Conservation (phyloP, 2,797 vertebrate genomes). For the Pseudopleuronectes americanus region DNA sequence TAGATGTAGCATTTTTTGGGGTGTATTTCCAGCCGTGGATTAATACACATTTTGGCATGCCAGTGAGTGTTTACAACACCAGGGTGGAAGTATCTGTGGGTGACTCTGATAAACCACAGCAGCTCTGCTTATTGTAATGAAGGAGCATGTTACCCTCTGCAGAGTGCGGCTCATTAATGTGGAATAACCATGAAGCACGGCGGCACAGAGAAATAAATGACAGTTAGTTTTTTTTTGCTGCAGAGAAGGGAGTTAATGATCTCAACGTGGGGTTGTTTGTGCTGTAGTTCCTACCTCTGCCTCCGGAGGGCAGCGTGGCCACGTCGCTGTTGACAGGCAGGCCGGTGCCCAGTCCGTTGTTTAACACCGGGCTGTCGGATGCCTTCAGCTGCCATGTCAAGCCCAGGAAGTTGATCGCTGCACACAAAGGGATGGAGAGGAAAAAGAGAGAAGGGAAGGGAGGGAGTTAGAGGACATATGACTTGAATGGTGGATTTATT, state of each 20-base stretch:
- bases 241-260: neutral
- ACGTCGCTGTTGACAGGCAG: conserved; percentile 90
- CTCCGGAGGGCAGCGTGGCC: conserved; percentile 94
- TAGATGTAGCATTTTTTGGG: neutral
- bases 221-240: neutral
- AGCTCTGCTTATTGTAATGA: neutral
- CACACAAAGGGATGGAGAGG: conserved; percentile 75
- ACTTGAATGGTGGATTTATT: conserved; percentile 29
- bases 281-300: conserved; percentile 90
- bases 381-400: conserved; percentile 97
- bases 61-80: neutral
- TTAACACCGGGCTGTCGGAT: conserved; percentile 92
- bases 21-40: conserved; percentile 14
- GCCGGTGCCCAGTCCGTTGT: conserved; percentile 90
- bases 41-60: conserved; percentile 11
- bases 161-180: conserved; percentile 14
- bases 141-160: conserved; percentile 2
- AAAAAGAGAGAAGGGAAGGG: conserved; percentile 20
- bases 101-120: conserved; percentile 8
- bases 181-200: conserved; percentile 6
- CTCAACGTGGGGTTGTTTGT: neutral
- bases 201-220: neutral
- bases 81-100: neutral
- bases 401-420: conserved; percentile 96
- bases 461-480: conserved; percentile 14